Evolutionary conservation across 1,140 invertebrate species (phyloP).

Genomic region (Diprion similis): DNA sequence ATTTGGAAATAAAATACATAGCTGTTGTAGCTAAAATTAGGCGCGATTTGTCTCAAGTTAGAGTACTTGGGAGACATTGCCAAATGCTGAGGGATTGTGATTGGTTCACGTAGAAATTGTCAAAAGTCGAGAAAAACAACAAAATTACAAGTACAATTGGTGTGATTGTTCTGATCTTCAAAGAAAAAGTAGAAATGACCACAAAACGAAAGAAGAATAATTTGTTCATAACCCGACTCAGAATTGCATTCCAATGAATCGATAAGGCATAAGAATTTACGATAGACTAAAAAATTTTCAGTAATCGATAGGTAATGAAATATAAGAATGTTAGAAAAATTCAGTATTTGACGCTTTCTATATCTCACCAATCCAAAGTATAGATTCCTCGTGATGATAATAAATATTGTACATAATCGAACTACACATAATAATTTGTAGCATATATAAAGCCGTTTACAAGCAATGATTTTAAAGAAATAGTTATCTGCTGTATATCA

Average conservation of each 20-base stretch:
- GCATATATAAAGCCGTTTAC: not conserved
- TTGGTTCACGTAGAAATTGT: slow-evolving; percentile 3
- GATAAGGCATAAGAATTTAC: not conserved
- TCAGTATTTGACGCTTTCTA: slow-evolving; percentile 10
- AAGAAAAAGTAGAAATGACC: not conserved
- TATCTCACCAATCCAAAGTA: slow-evolving; percentile 8
- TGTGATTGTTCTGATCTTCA: slow-evolving; percentile 1
- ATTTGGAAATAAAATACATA: slow-evolving; percentile 16
- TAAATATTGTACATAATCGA: slow-evolving; percentile 33
- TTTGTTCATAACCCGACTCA: not conserved
- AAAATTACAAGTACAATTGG: not conserved
- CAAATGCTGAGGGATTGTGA: slow-evolving; percentile 14
- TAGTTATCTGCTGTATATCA: not conserved
- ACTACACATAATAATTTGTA: not conserved
- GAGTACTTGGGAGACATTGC: not conserved
- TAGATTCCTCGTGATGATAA: slow-evolving; percentile 24
- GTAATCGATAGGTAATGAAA: not conserved
- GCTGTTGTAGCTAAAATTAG: slow-evolving; percentile 9
- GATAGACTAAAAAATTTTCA: not conserved
- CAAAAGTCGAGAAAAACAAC: not conserved
- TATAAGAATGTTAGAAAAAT: not conserved
- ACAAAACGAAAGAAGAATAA: not conserved
- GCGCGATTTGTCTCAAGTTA: slow-evolving; percentile 6
- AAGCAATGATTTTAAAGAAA: not conserved
- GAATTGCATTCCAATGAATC: slow-evolving; percentile 5